phyloP scores from a whole-genome alignment of 2,797 vertebrate genomes.

The Characodon lateralis region DNA sequence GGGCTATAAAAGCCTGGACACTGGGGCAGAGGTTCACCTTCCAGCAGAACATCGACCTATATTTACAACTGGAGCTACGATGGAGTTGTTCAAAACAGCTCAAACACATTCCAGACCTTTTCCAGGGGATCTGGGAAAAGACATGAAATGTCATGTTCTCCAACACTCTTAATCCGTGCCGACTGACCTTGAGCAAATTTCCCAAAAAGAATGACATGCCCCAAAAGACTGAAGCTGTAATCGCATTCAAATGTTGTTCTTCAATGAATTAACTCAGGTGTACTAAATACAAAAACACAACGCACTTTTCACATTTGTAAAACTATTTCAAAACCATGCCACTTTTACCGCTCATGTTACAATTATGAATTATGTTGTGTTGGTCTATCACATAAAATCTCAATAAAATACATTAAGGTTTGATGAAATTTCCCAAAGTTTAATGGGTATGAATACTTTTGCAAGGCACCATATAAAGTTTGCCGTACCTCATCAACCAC shows the following conservation, averaged over 20 bases:
- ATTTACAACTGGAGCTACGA: too few relatives aligned
- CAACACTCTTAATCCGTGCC: too few relatives aligned
- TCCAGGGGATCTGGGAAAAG: too few relatives aligned
- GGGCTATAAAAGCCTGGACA: too few relatives aligned
- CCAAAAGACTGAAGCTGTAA: too few relatives aligned
- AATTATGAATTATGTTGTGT: not conserved
- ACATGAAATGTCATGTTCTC: not conserved
- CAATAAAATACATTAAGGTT: not conserved
- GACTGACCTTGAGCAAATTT: too few relatives aligned
- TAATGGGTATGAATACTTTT: not conserved
- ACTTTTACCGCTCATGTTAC: not conserved
- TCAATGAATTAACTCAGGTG: not conserved
- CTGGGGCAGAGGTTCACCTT: too few relatives aligned
- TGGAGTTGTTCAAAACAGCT: too few relatives aligned
- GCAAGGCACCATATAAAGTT: not conserved
- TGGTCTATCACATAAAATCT: not conserved
- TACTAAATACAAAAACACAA: not conserved
- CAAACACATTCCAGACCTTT: too few relatives aligned
- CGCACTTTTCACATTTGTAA: too few relatives aligned
- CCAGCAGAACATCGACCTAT: too few relatives aligned
- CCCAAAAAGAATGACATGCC: too few relatives aligned
- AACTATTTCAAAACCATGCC: not conserved
- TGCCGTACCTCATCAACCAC: conserved; percentile 93
- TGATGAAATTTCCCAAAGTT: not conserved
- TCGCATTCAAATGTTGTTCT: not conserved